Evolutionary conservation across 2,888 invertebrate species (phyloP).

Genomic region (Spisula solida): DNA sequence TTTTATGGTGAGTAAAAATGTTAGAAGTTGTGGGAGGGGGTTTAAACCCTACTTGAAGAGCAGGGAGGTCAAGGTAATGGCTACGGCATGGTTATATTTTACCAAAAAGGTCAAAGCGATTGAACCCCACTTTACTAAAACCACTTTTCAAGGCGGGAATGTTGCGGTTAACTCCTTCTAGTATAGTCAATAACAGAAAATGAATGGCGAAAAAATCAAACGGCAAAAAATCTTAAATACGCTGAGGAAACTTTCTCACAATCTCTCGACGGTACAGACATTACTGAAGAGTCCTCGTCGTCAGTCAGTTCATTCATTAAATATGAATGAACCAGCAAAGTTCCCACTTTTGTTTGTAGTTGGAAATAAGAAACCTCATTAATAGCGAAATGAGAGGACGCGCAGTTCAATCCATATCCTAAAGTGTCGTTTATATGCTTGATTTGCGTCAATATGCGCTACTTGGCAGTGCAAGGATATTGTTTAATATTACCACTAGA

Average conservation of each 20-base stretch:
- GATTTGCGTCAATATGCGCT: background rate
- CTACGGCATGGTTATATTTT: background rate
- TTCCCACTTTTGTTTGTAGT: conserved; percentile 31
- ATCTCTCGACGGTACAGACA: background rate
- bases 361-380: conserved; percentile 23
- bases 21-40: too few species aligned
- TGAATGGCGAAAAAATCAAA: background rate
- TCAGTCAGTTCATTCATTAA: conserved; percentile 19
- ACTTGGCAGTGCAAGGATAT: background rate
- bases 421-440: background rate
- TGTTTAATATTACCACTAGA: background rate
- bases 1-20: too few species aligned
- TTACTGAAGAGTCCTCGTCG: conserved; percentile 15
- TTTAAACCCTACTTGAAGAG: background rate
- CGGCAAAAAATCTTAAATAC: background rate
- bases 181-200: background rate
- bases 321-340: conserved; percentile 19
- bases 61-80: background rate
- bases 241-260: background rate
- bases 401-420: background rate
- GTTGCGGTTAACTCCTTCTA: background rate
- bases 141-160: conserved; percentile 19
- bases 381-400: background rate
- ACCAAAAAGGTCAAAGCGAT: background rate
- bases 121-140: background rate